Evolutionary conservation across 2,113 vertebrate genomes (phyloP).

Genomic region (Sphyrna mokarran): DNA sequence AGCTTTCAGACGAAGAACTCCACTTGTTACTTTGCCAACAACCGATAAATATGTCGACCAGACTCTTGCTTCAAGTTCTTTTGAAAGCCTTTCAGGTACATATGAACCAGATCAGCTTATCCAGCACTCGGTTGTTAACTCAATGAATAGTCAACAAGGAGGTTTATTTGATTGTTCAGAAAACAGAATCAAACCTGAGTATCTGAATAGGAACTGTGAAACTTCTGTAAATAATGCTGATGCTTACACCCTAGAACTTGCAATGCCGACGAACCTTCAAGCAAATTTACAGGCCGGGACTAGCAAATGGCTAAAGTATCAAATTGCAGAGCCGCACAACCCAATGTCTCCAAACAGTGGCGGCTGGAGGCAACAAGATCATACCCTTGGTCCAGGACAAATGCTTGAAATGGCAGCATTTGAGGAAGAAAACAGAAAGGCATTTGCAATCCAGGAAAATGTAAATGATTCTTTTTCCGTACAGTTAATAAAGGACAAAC

Average conservation of each 20-base stretch:
- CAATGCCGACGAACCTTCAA: not conserved
- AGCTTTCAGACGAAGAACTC: constrained; percentile 38
- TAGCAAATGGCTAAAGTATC: constrained; percentile 68
- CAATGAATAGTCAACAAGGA: not conserved
- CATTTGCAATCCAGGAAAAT: not conserved
- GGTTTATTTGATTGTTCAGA: constrained; percentile 38
- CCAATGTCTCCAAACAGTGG: constrained; percentile 35
- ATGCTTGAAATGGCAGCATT: constrained; percentile 39
- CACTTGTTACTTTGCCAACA: constrained; percentile 44
- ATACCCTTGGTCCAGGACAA: constrained; percentile 40
- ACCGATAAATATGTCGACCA: not conserved
- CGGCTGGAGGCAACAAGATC: not conserved
- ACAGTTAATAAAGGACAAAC: constrained; percentile 41
- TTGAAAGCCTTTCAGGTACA: constrained; percentile 33
- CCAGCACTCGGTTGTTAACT: not conserved
- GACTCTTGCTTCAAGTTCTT: fast-evolving
- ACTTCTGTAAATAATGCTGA: constrained; percentile 35
- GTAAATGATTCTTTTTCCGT: constrained; percentile 37
- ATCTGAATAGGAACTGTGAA: constrained; percentile 43
- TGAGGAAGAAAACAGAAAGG: constrained; percentile 36
- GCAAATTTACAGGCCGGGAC: constrained; percentile 40
- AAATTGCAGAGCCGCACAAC: constrained; percentile 42
- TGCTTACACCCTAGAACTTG: not conserved
- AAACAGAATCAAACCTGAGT: constrained; percentile 40
- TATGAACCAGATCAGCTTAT: not conserved